Conservation (phyloP, 2,113 vertebrate genomes). For the Cyprinodon variegatus region DNA sequence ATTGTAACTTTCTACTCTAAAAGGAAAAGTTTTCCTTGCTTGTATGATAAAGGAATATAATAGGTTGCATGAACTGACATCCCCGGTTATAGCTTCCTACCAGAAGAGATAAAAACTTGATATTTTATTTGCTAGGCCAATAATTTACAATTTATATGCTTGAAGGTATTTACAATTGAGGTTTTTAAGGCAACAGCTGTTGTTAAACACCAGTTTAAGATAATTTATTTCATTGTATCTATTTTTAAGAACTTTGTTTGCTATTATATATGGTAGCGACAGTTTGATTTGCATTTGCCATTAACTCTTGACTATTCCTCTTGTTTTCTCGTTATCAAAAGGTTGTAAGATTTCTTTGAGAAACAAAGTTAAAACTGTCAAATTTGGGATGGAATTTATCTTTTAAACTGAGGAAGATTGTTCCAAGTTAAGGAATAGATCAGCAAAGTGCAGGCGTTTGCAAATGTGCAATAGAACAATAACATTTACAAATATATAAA, state of each 20-base stretch:
- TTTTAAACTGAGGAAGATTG: too few relatives aligned
- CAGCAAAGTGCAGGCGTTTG: too few relatives aligned
- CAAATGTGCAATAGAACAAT: too few relatives aligned
- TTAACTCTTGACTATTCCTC: too few relatives aligned
- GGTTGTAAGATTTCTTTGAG: background rate
- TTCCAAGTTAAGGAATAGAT: too few relatives aligned
- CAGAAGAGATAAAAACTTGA: background rate
- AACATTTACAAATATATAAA: too few relatives aligned
- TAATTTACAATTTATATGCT: background rate
- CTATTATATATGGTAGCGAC: too few relatives aligned
- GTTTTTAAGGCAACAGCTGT: background rate
- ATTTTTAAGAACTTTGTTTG: background rate
- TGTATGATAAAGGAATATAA: background rate
- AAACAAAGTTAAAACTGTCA: background rate
- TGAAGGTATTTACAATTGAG: background rate
- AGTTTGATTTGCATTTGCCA: background rate
- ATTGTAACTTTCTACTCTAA: background rate
- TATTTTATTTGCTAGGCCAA: background rate
- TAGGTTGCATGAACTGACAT: background rate
- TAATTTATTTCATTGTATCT: background rate
- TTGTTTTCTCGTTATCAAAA: background rate
- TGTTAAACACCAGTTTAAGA: background rate
- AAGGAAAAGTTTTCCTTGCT: background rate
- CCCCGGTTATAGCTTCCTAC: background rate
- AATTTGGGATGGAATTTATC: too few relatives aligned